phyloP scores from a whole-genome alignment of 2,113 vertebrate species.

The Triplophysa tibetana region DNA sequence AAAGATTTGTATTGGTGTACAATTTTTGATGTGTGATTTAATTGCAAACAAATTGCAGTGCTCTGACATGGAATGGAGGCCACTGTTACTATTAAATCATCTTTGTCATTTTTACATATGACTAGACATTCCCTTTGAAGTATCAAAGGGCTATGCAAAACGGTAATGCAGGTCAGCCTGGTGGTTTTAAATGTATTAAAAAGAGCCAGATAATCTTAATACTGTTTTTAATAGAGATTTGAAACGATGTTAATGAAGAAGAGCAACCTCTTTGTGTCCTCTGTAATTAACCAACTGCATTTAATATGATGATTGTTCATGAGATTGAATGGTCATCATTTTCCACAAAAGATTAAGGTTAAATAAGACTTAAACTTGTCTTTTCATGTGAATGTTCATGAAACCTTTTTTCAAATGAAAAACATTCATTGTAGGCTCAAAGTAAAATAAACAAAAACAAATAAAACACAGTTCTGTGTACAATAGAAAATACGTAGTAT shows the following conservation, averaged over 20 bases:
- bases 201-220: neutral
- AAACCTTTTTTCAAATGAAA: no score
- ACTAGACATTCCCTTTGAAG: neutral
- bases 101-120: neutral
- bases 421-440: no score
- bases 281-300: neutral
- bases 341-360: neutral
- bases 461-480: neutral
- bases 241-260: neutral
- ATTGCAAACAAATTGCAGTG: neutral
- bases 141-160: neutral
- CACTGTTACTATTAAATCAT: conserved; percentile 4
- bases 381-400: neutral
- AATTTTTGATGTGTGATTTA: neutral
- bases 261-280: neutral
- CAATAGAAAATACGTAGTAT: neutral
- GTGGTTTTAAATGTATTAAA: neutral
- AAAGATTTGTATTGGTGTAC: no score
- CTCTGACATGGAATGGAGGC: neutral
- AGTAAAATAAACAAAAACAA: neutral
- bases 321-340: neutral
- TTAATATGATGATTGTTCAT: neutral
- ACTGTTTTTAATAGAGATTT: neutral
- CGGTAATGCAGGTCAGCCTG: neutral
- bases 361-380: neutral